A percentile compares a stretch with the other conserved stretches of the same genome.
Evolutionary conservation across 2,113 vertebrate genomes (phyloP).

Genomic region (Hemibagrus wyckioides): DNA sequence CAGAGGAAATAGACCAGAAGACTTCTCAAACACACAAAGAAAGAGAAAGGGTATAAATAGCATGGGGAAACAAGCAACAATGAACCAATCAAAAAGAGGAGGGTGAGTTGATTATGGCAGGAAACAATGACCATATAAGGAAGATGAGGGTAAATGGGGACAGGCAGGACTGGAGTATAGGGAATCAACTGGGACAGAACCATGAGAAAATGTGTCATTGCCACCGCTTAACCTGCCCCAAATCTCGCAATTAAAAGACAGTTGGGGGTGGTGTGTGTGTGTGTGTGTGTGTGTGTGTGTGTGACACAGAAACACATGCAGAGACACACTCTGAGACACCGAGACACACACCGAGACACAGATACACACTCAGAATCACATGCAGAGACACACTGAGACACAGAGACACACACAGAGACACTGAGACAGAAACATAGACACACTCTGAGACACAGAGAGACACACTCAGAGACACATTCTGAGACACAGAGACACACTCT

Average conservation of each 20-base stretch:
- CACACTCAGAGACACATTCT: not conserved
- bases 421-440: not conserved
- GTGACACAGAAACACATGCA: not conserved
- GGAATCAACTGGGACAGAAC: not conserved
- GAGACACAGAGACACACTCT: too few species aligned
- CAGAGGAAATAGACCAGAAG: not conserved
- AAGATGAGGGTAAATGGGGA: not conserved
- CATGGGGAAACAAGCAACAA: not conserved
- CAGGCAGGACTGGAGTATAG: not conserved
- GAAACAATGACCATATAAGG: not conserved
- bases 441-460: too few species aligned
- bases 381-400: too few species aligned
- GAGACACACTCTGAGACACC: too few species aligned
- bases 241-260: not conserved
- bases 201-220: not conserved
- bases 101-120: not conserved
- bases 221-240: not conserved
- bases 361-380: too few species aligned
- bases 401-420: too few species aligned
- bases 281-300: not conserved
- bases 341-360: too few species aligned
- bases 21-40: not conserved
- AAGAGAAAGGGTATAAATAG: conserved; percentile 4
- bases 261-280: not conserved
- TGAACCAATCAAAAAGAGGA: not conserved